A percentile compares a stretch with the other conserved stretches of the same genome.
Evolutionary conservation across 1,140 invertebrate species (phyloP).

Genomic region (Drosophila oshimai): DNA sequence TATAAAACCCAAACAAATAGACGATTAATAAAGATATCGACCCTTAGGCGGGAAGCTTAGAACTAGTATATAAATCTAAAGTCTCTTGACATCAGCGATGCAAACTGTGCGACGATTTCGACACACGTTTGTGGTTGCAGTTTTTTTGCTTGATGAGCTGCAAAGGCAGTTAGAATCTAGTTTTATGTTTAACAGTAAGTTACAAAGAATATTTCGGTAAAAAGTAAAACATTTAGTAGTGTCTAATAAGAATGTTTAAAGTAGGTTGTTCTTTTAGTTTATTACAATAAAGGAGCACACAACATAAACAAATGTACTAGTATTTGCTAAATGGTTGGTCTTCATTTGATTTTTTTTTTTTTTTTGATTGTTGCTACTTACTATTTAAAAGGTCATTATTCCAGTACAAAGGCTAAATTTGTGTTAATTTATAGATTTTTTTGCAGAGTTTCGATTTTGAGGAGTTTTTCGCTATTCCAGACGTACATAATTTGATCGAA

Average conservation of each 20-base stretch:
- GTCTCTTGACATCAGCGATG: conserved; percentile 67
- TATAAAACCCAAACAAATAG: conserved; percentile 85
- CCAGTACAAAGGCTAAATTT: conserved; percentile 78
- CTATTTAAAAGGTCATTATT: conserved; percentile 80
- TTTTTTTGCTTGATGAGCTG: conserved; percentile 52
- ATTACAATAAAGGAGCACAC: conserved; percentile 72
- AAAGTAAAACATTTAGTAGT: conserved; percentile 76
- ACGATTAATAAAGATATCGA: conserved; percentile 56
- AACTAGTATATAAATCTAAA: conserved; percentile 61
- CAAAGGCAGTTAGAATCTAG: conserved; percentile 67
- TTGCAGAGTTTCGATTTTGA: conserved; percentile 61
- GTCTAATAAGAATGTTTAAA: conserved; percentile 73
- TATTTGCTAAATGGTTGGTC: conserved; percentile 55
- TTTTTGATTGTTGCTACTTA: conserved; percentile 71
- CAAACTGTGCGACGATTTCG: conserved; percentile 42
- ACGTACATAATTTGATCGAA: conserved; percentile 41
- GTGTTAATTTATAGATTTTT: conserved; percentile 60
- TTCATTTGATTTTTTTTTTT: conserved; percentile 45
- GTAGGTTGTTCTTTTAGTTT: conserved; percentile 43
- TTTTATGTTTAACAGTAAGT: conserved; percentile 66
- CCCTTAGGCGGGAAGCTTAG: conserved; percentile 49
- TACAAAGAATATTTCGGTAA: conserved; percentile 70
- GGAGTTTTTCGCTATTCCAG: conserved; percentile 46
- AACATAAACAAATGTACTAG: conserved; percentile 78
- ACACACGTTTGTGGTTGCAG: conserved; percentile 28